A percentile compares a stretch with the other conserved stretches of the same genome.
Evolutionary conservation across 2,113 vertebrate species (phyloP).

Genomic region (Spizaetus ornatus): DNA sequence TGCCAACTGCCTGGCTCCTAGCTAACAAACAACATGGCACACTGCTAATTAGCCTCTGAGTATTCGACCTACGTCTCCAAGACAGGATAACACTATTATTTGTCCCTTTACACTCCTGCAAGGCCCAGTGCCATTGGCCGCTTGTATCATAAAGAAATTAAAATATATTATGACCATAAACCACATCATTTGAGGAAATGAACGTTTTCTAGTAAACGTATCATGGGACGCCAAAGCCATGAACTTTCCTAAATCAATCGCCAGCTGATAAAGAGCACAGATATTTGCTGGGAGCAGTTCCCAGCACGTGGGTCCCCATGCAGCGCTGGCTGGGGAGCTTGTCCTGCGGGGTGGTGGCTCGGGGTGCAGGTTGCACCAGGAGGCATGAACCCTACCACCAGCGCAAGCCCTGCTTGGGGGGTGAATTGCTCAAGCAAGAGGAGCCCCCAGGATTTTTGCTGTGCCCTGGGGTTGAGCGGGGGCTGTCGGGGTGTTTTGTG

Average conservation of each 20-base stretch:
- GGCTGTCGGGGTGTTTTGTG: not conserved
- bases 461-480: rapidly evolving
- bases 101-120: not conserved
- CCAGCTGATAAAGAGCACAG: slow-evolving; percentile 31
- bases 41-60: not conserved
- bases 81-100: not conserved
- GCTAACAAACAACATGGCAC: not conserved
- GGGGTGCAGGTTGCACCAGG: not conserved
- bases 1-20: not conserved
- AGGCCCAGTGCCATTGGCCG: not conserved
- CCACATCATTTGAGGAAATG: slow-evolving; percentile 47
- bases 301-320: not conserved
- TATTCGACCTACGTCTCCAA: not conserved
- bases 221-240: not conserved
- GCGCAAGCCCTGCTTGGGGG: not conserved
- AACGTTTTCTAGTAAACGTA: not conserved
- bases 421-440: not conserved
- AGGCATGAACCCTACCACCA: not conserved
- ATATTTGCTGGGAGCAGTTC: slow-evolving; percentile 31
- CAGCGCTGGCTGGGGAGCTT: not conserved
- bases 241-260: slow-evolving; percentile 28
- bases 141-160: slow-evolving; percentile 64
- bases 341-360: rapidly evolving
- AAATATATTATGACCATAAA: slow-evolving; percentile 69
- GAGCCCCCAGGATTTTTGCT: not conserved